Evolutionary conservation across 2,113 vertebrate species (phyloP), one percentile per base, ranked within the genome.

Genomic region (Lycaon pictus): DNA sequence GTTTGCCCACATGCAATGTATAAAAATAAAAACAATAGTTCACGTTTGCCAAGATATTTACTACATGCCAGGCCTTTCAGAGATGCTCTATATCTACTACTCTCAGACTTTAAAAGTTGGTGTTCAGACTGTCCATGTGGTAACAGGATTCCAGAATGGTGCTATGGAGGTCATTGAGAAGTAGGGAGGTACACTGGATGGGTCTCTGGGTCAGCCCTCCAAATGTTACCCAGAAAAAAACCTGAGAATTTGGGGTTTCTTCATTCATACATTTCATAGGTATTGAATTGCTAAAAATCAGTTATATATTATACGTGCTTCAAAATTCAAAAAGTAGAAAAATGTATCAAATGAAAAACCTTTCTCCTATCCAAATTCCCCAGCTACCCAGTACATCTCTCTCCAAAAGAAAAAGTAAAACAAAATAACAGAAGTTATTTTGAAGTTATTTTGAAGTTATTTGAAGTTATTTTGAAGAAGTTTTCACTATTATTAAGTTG

Each of bases 51-150:
- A 74, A 56, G 17, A 53, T 69, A 53, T 86, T 95, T 74, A 81
- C 16, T 43, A 13, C 43, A 17, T 9, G 7, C 25, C 13, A 56
- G 1, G 3, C 23, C 69, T 96, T 84, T 79, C 60, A 83, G 16
- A 90, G 32, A 72, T 83, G 3, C 5, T 25, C 19, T 71, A 0
- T 43, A n/a, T 13, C 5, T n/a, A 43, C 11, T 55, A 67, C 25
- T 81, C 65, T 58, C 65, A 84, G 53, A 76, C 85, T 72, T 95
- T 92, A 55, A 79, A 95, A 69, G 56, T 51, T 92, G 32, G 29
- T n/a, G 83, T 96, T 74, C 69, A 84, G 25, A 51, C 37, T 92
- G 16, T 65, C 9, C 27, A 9, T 17, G 7, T 13, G 23, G 29
- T 63, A 56, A 80, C 25, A 83, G 29, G 51, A 80, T 35, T 85